Base-by-base conservation (phyloP, 2,888 invertebrate species). In the Polymixis lichenea region DNA sequence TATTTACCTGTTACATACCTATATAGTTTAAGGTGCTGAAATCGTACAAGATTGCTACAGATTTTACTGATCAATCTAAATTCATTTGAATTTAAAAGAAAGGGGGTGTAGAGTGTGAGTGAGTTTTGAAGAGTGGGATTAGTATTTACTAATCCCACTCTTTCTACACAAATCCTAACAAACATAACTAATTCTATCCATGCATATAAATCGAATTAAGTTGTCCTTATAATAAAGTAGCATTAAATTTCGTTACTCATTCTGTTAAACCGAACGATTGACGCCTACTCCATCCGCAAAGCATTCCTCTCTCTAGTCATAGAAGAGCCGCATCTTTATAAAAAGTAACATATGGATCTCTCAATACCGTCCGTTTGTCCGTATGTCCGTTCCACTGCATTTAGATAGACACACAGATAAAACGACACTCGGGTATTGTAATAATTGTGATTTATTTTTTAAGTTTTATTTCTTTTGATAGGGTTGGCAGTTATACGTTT, bases 331-430 rank as follows among this genome's bases (percentile, higher is more conserved):
- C 85, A 49, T 83, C 88, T 88, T 86, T 87, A 90, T 87, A 90
- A 91, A 89, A 85, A 90, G 88, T 89, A 91, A 91, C 88, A 90
- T 91, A 91, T 89, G 89, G 90, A 93, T 92, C 91, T 92, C 93
- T 92, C 91, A 92, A 94, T 93, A 90, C 85, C 88, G 89, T 84
- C 86, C 91, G 90, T 92, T 92, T 90, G 92, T 93, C 25, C 85
- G 85, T 85, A 38, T 83, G 83, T 89, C 90, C 86, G 91, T 91
- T 91, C 90, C 91, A 87, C 89, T 92, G 93, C 93, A 93, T 93
- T 94, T 91, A 94, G 95, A 96, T 95, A 92, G 91, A 93, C 91
- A 89, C 82, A 81, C 86, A 89, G 95, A 95, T 95, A 95, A 91
- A 88, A 86, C 84, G 91, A 92, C 90, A 89, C 86, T 87, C 88